Conservation (phyloP, 2,888 invertebrate species). For the Schizotus pectinicornis region DNA sequence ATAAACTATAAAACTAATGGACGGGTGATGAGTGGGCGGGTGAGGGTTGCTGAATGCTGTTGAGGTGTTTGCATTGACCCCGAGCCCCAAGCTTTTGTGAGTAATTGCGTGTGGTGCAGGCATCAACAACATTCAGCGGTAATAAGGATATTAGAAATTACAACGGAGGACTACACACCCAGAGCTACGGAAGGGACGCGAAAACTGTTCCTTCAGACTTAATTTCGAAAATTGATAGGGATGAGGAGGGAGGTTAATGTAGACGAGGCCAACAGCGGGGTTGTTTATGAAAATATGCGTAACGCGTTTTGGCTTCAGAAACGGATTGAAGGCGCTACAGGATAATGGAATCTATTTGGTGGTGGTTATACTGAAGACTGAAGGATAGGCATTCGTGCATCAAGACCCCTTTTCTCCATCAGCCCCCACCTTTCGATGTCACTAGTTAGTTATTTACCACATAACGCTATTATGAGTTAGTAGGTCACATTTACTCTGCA, state of each 20-base stretch:
- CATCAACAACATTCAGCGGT: conserved; percentile 57
- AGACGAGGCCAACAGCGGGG: too few species aligned
- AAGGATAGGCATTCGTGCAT: not conserved
- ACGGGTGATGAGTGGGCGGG: conserved; percentile 22
- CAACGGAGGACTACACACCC: conserved; percentile 47
- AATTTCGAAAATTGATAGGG: too few species aligned
- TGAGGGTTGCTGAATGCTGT: conserved; percentile 53
- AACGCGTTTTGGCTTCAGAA: too few species aligned
- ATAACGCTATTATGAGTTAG: too few species aligned
- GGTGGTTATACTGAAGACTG: not conserved
- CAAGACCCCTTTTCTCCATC: too few species aligned
- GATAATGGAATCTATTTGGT: too few species aligned
- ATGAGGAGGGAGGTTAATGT: too few species aligned
- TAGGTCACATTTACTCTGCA: too few species aligned
- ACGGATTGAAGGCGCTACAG: too few species aligned
- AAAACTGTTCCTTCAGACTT: conserved; percentile 19
- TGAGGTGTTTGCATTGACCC: conserved; percentile 55
- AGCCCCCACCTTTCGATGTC: too few species aligned
- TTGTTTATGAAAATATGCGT: too few species aligned
- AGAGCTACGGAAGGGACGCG: conserved; percentile 46
- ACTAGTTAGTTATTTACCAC: too few species aligned
- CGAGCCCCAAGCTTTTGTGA: conserved; percentile 54
- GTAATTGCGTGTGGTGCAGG: conserved; percentile 58
- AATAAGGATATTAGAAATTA: conserved; percentile 17
- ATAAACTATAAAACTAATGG: conserved; percentile 13